Percentiles rank a stretch among this genome's conserved stretches.
Evolutionary conservation across 2,113 vertebrate genomes (phyloP).

Genomic region (Charadrius vociferus): DNA sequence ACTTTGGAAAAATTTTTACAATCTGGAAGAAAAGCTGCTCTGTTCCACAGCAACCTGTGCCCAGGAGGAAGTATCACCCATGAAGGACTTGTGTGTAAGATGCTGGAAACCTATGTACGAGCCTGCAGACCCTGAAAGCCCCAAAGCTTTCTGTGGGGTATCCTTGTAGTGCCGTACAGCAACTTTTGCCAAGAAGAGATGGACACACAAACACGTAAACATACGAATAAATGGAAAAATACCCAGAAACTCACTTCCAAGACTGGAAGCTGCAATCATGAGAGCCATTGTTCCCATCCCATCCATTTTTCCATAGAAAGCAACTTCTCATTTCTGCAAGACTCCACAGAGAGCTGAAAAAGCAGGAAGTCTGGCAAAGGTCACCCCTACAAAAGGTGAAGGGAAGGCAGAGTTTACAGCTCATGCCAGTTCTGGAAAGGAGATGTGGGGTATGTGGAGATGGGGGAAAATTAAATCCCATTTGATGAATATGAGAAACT

Average conservation of each 20-base stretch:
- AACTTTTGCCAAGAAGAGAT: background rate
- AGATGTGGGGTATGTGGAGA: background rate
- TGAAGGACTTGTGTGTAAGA: background rate
- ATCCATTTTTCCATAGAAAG: background rate
- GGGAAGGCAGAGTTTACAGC: background rate
- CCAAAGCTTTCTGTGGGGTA: background rate
- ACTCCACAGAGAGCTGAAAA: background rate
- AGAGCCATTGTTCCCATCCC: background rate
- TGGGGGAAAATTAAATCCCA: background rate
- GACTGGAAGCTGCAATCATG: background rate
- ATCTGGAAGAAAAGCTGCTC: background rate
- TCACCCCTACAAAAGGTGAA: background rate
- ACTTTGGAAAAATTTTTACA: background rate
- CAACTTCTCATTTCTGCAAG: background rate
- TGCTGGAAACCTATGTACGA: background rate
- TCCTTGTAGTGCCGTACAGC: background rate
- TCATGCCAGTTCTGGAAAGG: background rate
- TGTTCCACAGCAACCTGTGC: background rate
- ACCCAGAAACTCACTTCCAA: background rate
- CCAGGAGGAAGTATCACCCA: background rate
- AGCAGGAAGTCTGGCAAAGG: background rate
- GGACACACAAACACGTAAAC: background rate
- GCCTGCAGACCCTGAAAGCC: background rate
- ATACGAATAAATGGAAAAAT: background rate
- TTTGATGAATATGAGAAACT: slow-evolving; percentile 38